These are phyloP conservation scores for Lutra lutra DNA, from an alignment of 2,797 vertebrate genomes.

Conservation along the genomic window DNA sequence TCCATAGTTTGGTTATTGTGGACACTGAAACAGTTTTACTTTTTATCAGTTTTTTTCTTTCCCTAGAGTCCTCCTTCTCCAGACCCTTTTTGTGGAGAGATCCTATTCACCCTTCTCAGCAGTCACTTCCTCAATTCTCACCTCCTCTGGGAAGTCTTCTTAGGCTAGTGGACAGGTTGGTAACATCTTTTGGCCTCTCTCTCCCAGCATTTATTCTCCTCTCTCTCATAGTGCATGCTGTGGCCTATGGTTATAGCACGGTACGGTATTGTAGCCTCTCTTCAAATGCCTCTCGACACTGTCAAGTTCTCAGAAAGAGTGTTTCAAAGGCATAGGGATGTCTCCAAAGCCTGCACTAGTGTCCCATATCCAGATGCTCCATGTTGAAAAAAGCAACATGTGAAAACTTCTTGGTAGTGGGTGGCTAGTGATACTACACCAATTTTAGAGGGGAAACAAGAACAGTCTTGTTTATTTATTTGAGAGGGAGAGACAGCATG, in stretches of 20 bases:
- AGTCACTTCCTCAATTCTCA: background rate
- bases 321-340: background rate
- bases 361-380: background rate
- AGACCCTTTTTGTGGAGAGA: background rate
- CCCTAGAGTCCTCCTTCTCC: background rate
- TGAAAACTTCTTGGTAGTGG: background rate
- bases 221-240: background rate
- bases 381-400: background rate
- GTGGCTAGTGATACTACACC: background rate
- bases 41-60: background rate
- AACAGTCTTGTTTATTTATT: background rate
- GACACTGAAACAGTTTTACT: no score
- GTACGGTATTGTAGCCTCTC: background rate
- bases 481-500: no score
- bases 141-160: background rate
- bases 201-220: no score
- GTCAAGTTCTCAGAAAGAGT: background rate
- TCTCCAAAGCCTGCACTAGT: accelerated
- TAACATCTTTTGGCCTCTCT: background rate
- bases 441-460: background rate
- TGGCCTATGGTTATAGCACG: no score
- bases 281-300: background rate
- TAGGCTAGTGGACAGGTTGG: background rate
- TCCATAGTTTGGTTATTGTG: no score
- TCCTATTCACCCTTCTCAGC: background rate